These are phyloP conservation scores for Athene cunicularia DNA, from an alignment of 2,113 vertebrate species.

Conservation along the genomic window DNA sequence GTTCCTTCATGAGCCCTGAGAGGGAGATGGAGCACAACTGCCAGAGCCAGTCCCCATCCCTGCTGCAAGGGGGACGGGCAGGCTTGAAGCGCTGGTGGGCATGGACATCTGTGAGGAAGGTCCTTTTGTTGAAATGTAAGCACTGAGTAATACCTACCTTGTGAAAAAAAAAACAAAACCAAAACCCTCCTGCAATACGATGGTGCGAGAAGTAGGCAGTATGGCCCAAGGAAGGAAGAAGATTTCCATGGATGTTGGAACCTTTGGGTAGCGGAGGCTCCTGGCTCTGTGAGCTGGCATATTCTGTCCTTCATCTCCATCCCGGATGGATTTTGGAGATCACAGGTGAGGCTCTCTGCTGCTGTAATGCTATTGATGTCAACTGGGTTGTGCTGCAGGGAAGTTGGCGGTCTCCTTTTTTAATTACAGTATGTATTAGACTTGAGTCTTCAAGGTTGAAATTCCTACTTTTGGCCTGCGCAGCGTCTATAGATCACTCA, in stretches of 20 bases:
- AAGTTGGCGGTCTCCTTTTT: not conserved
- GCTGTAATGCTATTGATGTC: not conserved
- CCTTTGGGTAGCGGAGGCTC: not conserved
- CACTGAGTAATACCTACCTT: not conserved
- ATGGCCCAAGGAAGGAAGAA: not conserved
- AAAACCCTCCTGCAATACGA: fast-evolving
- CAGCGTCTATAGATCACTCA: not conserved
- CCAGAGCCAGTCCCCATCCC: not conserved
- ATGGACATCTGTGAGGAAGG: not conserved
- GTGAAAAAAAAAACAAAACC: not conserved
- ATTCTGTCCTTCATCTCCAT: not conserved
- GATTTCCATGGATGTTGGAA: not conserved
- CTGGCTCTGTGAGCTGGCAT: not conserved
- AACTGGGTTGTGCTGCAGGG: fast-evolving
- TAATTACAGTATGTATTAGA: not conserved
- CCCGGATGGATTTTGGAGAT: not conserved
- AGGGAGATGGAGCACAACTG: not conserved
- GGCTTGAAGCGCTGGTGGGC: not conserved
- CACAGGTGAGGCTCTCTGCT: not conserved
- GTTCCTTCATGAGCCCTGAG: not conserved
- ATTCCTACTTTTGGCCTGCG: not conserved
- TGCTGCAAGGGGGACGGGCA: fast-evolving
- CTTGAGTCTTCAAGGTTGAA: not conserved
- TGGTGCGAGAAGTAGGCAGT: not conserved
- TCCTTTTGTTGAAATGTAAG: not conserved